These are phyloP conservation scores for Habroteleia sp. DNA, from an alignment of 2,888 invertebrate species.

Conservation along the genomic window DNA sequence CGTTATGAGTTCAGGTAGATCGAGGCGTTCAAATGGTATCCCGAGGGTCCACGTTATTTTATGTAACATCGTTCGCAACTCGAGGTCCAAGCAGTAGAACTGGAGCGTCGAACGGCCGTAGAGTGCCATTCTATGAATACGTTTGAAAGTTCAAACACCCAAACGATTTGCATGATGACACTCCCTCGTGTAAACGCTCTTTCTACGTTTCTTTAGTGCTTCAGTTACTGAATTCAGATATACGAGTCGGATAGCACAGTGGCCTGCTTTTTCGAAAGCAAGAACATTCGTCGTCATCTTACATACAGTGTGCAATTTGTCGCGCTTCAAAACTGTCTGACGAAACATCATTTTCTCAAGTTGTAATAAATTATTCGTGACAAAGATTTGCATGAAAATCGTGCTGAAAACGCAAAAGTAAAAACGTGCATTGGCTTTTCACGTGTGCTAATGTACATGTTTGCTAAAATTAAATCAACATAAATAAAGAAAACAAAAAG, in stretches of 20 bases:
- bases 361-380: constrained; percentile 37
- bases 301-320: constrained; percentile 25
- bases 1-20: constrained; percentile 23
- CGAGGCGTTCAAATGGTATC: constrained; percentile 36
- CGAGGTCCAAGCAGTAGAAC: constrained; percentile 57
- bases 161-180: constrained; percentile 69
- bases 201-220: constrained; percentile 45
- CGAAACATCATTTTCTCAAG: constrained; percentile 29
- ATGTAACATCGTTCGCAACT: constrained; percentile 67
- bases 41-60: constrained; percentile 70
- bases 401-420: too few species aligned
- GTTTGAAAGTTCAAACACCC: constrained; percentile 72
- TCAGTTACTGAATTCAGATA: constrained; percentile 53
- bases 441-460: too few species aligned
- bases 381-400: too few species aligned
- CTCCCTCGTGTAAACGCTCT: constrained; percentile 54
- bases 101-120: constrained; percentile 58
- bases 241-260: constrained; percentile 50
- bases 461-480: too few species aligned
- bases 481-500: too few species aligned
- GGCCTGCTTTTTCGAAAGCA: constrained; percentile 42
- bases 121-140: constrained; percentile 71
- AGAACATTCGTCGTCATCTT: constrained; percentile 28
- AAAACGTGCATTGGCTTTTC: too few species aligned
- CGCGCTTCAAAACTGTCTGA: constrained; percentile 22